phyloP scores from a whole-genome alignment of 2,113 vertebrate genomes.

The Lophius piscatorius region DNA sequence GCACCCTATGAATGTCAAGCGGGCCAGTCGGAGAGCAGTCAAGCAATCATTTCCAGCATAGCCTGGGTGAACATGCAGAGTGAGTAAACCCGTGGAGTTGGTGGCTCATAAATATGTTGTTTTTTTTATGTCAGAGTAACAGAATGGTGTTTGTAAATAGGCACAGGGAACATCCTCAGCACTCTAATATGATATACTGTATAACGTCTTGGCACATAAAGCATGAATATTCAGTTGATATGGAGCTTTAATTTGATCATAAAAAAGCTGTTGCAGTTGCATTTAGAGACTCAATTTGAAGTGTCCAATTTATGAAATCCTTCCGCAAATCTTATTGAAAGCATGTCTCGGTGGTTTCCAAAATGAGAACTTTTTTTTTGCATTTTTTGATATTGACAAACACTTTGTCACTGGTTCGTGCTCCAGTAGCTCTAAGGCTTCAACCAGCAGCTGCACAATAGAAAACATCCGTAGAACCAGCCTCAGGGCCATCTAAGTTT shows the following conservation, averaged over 20 bases:
- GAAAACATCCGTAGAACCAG: constrained; percentile 30
- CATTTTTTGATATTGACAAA: constrained; percentile 37
- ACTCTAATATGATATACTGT: constrained; percentile 35
- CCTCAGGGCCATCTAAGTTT: constrained; percentile 47
- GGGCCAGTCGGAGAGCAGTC: constrained; percentile 72
- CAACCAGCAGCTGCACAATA: constrained; percentile 40
- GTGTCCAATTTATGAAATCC: constrained; percentile 3
- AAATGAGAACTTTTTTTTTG: constrained; percentile 1
- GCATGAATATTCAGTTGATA: constrained; percentile 71
- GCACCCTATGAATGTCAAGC: constrained; percentile 78
- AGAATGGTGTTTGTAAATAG: constrained; percentile 19
- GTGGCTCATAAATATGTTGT: constrained; percentile 23
- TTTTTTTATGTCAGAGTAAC: constrained; percentile 6
- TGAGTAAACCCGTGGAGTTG: constrained; percentile 51
- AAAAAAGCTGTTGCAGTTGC: constrained; percentile 36
- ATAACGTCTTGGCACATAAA: too few relatives aligned
- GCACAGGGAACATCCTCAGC: constrained; percentile 27
- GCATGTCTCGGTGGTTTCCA: constrained; percentile 8
- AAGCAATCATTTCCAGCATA: constrained; percentile 63
- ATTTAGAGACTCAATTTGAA: constrained; percentile 16
- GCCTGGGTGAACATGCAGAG: constrained; percentile 73
- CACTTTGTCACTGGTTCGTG: constrained; percentile 20
- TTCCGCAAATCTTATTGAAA: constrained; percentile 17
- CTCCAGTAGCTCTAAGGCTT: constrained; percentile 27
- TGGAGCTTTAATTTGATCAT: constrained; percentile 43